Base-by-base conservation (phyloP, 37 sponge, comb jelly and placozoan genomes). In the Ianthella basta region DNA sequence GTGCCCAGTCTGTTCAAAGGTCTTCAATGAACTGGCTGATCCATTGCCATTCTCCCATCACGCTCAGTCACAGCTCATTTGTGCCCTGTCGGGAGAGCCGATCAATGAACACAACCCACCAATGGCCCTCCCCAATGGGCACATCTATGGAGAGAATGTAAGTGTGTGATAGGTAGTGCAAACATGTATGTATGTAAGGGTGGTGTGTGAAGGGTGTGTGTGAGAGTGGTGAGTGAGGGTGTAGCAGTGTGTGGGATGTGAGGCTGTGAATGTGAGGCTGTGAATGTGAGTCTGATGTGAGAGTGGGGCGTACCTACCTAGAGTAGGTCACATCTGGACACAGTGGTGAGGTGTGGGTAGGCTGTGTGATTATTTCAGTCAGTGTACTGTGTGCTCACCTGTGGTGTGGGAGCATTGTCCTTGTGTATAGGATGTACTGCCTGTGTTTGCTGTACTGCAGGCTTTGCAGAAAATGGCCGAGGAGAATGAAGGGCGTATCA, bases 31-130 rank as follows among this genome's bases (percentile, higher is more conserved):
- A 32, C 91, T 98, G 1, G 97, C 95, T 33, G 85, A 89, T n/a
- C 66, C 90, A 32, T 92, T 98, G 13, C 99, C 99, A n/a, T 98
- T 92, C 86, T 88, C 99, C 13, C 95, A 98, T 85, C 92, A 91
- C 78, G 91, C 97, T 16, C 99, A 96, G 79, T 96, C 97, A 20
- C 89, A 94, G 77, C 91, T 98, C 77, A 92, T 96, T 66, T 98
- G 99, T 66, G 57, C 87, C 50, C 75, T 96, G 33, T 92, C 94
- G 55, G 95, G 95, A 38, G 59, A 94, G 55, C 93, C 91, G 15
- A 98, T 98, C 95, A 89, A 98, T 56, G 99, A 96, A 54, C 93
- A 98, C 91, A 98, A 98, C 81, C 97, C 97, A 40, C 99, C 99
- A 25, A 86, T 98, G 90, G 86, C 84, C 23, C 87, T 98, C 29